A percentile compares a stretch with the other conserved stretches of the same genome.
These are phyloP conservation scores for Oppia nitens DNA, from an alignment of 1,140 invertebrate species.

Conservation along the genomic window DNA sequence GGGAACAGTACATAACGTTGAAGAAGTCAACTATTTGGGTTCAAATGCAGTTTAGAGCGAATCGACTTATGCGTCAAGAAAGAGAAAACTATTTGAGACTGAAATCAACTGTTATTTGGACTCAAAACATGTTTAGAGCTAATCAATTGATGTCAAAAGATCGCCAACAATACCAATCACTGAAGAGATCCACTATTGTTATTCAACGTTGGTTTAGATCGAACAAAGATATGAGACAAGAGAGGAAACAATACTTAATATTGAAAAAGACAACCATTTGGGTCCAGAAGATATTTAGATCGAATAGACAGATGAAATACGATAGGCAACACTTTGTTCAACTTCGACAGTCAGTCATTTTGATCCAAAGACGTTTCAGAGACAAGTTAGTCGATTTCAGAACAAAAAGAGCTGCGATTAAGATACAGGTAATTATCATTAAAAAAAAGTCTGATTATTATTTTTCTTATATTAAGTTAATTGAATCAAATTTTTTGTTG, in stretches of 20 bases:
- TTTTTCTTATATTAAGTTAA: neutral
- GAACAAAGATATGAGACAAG: neutral
- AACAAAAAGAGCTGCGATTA: too few species aligned
- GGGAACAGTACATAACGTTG: slow-evolving; percentile 2
- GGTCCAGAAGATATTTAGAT: neutral
- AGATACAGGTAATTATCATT: slow-evolving; percentile 2
- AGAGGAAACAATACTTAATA: neutral
- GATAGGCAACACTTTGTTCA: neutral
- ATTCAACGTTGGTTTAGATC: slow-evolving; percentile 3
- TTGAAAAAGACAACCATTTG: neutral
- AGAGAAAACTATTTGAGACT: slow-evolving; percentile 1
- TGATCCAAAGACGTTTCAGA: slow-evolving; percentile 18
- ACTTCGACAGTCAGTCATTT: slow-evolving; percentile 15
- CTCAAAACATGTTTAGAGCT: slow-evolving; percentile 15
- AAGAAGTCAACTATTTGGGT: slow-evolving; percentile 11
- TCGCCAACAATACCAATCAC: slow-evolving; percentile 2
- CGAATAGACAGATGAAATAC: neutral
- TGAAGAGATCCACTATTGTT: neutral
- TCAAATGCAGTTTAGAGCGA: slow-evolving; percentile 11
- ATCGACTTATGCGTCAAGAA: slow-evolving; percentile 1
- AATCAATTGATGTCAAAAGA: slow-evolving; percentile 1
- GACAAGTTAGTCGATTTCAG: neutral
- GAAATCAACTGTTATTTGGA: slow-evolving; percentile 5
- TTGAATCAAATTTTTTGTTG: neutral
- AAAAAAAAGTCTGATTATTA: neutral